phyloP scores from a whole-genome alignment of 2,888 invertebrate genomes.

The Peribatodes rhomboidaria region DNA sequence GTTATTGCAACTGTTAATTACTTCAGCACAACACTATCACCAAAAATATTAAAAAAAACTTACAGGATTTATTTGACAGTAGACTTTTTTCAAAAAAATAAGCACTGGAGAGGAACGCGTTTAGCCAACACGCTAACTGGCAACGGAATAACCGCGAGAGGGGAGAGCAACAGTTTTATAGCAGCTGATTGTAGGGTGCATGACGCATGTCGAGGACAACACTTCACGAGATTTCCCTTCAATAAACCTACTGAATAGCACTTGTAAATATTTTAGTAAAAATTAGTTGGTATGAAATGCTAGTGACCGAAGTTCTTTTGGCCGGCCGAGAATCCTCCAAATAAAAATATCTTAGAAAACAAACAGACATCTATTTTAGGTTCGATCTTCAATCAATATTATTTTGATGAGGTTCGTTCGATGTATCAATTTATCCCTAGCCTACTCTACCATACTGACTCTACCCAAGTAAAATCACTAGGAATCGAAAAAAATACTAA shows the following conservation, averaged over 20 bases:
- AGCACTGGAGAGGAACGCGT: slow-evolving; percentile 51
- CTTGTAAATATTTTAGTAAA: not conserved
- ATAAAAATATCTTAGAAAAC: no score
- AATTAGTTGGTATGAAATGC: no score
- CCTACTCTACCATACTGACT: no score
- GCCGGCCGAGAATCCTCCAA: no score
- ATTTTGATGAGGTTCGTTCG: no score
- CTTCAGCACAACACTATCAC: slow-evolving; percentile 26
- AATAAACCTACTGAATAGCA: slow-evolving; percentile 6
- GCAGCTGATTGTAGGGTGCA: slow-evolving; percentile 46
- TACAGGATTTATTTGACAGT: slow-evolving; percentile 56
- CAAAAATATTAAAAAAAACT: slow-evolving; percentile 50
- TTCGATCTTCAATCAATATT: no score
- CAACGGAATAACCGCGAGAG: slow-evolving; percentile 64
- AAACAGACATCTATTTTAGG: no score
- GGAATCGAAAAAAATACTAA: no score
- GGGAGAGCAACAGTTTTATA: slow-evolving; percentile 69
- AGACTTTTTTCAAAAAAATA: slow-evolving; percentile 51
- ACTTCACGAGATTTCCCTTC: slow-evolving; percentile 45
- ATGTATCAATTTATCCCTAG: no score
- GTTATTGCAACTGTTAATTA: not conserved
- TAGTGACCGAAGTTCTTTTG: no score
- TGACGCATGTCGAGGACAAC: slow-evolving; percentile 61
- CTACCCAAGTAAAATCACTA: no score
- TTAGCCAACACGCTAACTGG: slow-evolving; percentile 52